Evolutionary conservation across 35 echinoderm and acorn worm genomes (phyloP), one percentile per base, ranked within the genome.

Genomic region (Holothuria glaberrima): DNA sequence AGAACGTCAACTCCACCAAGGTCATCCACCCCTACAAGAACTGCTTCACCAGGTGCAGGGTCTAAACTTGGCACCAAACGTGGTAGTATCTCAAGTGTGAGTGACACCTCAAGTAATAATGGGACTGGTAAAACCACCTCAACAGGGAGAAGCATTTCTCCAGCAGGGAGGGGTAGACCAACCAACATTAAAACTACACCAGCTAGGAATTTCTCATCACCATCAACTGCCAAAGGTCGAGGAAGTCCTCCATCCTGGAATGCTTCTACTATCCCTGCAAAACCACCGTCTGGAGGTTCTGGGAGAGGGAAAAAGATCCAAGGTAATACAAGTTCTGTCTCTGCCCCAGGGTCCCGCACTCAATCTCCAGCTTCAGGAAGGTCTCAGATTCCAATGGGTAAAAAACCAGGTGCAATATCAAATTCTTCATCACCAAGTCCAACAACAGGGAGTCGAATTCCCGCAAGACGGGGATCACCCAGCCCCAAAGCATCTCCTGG

Each of bases 291-390:
- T 5, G 21, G 33, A 61, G 73, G 79, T 44, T 65, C 58, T 82
- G 74, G 80, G n/a, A 69, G 60, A 34, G 85, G 85, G 20, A 71
- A 67, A 7, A 87, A 87, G 63, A 17, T 24, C 14, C 13, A 17
- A 52, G 80, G 80, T 12, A 70, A 19, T 69, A 30, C 61, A 41
- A 46, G 31, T 28, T 67, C 61, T 71, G 66, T 33, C 30, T 69
- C 60, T 9, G 60, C 85, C 12, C 85, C 85, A 48, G 82, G 82
- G 14, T 78, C 82, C 17, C 63, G 68, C 36, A 68, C 91, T 30
- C 65, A 87, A 54, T 91, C 92, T 76, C 82, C 92, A 65, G 82
- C 87, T 36, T 36, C 62, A 22, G 60, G 61, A 67, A 90, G 88
- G 52, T 86, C 94, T 52, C 57, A 66, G 57, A 92, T 62, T 60